phyloP scores from a whole-genome alignment of 2,888 invertebrate species.

The Strigamia transsilvanica region DNA sequence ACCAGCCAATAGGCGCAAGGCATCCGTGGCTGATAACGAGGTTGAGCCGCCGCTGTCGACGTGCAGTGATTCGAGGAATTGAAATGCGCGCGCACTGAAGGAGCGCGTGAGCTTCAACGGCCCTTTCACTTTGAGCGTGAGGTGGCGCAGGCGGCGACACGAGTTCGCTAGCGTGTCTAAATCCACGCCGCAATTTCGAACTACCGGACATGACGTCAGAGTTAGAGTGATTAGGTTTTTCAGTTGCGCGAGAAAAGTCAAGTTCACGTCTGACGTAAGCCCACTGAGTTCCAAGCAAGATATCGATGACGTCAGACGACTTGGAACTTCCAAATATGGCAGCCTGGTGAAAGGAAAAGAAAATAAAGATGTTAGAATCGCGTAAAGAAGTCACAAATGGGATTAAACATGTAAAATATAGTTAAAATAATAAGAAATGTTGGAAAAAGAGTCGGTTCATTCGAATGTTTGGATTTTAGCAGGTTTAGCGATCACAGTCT shows the following conservation, averaged over 20 bases:
- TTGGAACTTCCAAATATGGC: not conserved
- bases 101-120: conserved; percentile 33
- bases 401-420: too few species aligned
- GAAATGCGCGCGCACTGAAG: not conserved
- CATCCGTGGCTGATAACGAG: conserved; percentile 28
- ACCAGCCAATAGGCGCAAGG: not conserved
- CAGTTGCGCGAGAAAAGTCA: not conserved
- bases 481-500: too few species aligned
- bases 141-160: not conserved
- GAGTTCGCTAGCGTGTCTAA: not conserved
- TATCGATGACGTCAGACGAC: not conserved
- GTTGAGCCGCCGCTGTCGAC: not conserved
- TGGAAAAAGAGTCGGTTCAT: too few species aligned
- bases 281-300: conserved; percentile 11
- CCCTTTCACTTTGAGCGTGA: conserved; percentile 12
- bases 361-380: not conserved
- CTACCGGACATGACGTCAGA: not conserved
- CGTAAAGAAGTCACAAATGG: too few species aligned
- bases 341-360: not conserved
- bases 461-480: too few species aligned
- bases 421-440: too few species aligned
- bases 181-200: not conserved
- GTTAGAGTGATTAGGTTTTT: conserved; percentile 5
- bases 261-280: conserved; percentile 4
- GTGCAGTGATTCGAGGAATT: not conserved